These are phyloP conservation scores for Cephus cinctus DNA, from an alignment of 1,140 invertebrate genomes.

Conservation along the genomic window DNA sequence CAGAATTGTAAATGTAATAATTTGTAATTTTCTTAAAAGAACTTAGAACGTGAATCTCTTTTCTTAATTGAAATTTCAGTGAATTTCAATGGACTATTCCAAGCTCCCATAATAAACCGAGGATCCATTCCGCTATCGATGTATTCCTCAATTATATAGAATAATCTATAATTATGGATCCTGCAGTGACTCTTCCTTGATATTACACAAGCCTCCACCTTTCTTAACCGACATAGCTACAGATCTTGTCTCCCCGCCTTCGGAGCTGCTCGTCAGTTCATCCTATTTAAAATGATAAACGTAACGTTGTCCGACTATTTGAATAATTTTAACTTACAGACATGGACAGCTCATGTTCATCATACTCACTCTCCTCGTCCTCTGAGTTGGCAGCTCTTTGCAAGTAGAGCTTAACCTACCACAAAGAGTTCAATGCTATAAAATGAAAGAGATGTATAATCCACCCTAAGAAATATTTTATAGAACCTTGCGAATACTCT, in stretches of 20 bases:
- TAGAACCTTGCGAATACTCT: conserved; percentile 42
- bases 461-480: neutral
- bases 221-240: conserved; percentile 12
- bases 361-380: conserved; percentile 42
- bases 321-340: conserved; percentile 4
- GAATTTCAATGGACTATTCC: too few relatives aligned
- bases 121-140: neutral
- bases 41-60: too few relatives aligned
- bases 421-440: neutral
- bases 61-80: too few relatives aligned
- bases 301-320: neutral
- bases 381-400: conserved; percentile 42
- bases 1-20: too few relatives aligned
- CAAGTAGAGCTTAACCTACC: conserved; percentile 40
- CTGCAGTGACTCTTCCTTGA: conserved; percentile 16
- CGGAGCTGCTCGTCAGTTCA: conserved; percentile 14
- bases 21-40: too few relatives aligned
- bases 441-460: neutral
- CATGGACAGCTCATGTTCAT: conserved; percentile 33
- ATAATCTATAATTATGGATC: conserved; percentile 8
- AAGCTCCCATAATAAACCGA: too few relatives aligned
- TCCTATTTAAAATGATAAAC: conserved; percentile 9
- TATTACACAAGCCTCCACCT: conserved; percentile 13
- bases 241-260: conserved; percentile 12
- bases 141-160: neutral